A percentile compares a stretch with the other conserved stretches of the same genome.
Evolutionary conservation across 2,797 vertebrate genomes (phyloP).

Genomic region (Peromyscus attwateri): DNA sequence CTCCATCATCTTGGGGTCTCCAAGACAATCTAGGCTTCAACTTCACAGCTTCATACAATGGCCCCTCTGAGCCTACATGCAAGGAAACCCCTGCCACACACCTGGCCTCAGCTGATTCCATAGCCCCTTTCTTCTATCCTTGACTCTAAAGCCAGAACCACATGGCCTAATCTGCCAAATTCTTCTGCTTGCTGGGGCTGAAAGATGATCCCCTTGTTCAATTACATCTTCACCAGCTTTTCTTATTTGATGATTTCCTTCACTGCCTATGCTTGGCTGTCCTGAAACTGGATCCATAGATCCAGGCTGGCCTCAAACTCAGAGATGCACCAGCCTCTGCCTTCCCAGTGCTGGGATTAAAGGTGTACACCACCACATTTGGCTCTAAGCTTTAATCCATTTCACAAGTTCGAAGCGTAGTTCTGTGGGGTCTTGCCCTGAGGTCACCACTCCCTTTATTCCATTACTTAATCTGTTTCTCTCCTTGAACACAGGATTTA

Average conservation of each 20-base stretch:
- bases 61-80: not conserved
- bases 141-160: not conserved
- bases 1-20: not conserved
- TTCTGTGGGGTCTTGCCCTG: not conserved
- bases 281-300: not conserved
- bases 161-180: not conserved
- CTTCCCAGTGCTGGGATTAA: not conserved
- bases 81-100: not conserved
- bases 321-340: not conserved
- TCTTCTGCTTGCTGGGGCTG: not conserved
- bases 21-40: not conserved
- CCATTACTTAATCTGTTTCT: not conserved
- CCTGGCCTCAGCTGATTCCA: not conserved
- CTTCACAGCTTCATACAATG: not conserved
- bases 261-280: not conserved
- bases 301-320: not conserved
- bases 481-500: not conserved
- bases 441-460: not conserved
- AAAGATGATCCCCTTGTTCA: not conserved
- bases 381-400: not conserved
- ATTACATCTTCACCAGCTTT: not conserved
- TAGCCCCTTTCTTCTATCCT: not conserved
- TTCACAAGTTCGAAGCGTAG: not conserved
- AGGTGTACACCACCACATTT: not conserved
- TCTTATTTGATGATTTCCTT: not conserved